Evolutionary conservation across 2,113 vertebrate genomes (phyloP).

Genomic region (Camarhynchus parvulus): DNA sequence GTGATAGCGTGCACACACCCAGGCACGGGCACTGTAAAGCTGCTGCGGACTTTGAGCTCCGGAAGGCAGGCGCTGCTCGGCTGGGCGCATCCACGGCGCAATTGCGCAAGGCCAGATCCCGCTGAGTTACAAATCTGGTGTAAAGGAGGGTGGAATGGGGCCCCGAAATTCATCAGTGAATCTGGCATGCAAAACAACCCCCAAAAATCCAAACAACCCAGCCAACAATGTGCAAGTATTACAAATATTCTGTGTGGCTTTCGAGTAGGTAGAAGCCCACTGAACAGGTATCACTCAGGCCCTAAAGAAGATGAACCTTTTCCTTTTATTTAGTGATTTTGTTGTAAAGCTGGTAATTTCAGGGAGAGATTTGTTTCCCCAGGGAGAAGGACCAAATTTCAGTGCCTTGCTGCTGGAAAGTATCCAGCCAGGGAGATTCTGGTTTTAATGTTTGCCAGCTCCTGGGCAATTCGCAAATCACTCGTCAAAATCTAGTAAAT

Average conservation of each 20-base stretch:
- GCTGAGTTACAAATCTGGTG: background rate
- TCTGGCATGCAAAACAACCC: background rate
- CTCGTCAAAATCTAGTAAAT: constrained; percentile 9
- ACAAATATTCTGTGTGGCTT: background rate
- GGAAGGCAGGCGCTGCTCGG: background rate
- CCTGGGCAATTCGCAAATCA: constrained; percentile 12
- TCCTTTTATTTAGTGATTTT: background rate
- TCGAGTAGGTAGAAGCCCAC: background rate
- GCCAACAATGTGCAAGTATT: background rate
- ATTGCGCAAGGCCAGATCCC: background rate
- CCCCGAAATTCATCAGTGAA: background rate
- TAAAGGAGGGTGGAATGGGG: background rate
- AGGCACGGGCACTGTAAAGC: constrained; percentile 20
- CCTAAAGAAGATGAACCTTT: background rate
- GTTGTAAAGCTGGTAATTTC: background rate
- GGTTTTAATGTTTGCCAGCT: constrained; percentile 35
- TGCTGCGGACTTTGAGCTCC: constrained; percentile 47
- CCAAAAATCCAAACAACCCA: background rate
- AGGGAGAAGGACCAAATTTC: background rate
- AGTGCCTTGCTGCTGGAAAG: background rate
- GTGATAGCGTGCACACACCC: constrained; percentile 40
- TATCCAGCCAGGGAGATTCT: background rate
- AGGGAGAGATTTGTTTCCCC: background rate
- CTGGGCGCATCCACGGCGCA: background rate
- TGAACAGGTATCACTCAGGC: background rate